These are phyloP conservation scores for Lasioglossum baleicum DNA, from an alignment of 1,140 invertebrate species.

Conservation along the genomic window DNA sequence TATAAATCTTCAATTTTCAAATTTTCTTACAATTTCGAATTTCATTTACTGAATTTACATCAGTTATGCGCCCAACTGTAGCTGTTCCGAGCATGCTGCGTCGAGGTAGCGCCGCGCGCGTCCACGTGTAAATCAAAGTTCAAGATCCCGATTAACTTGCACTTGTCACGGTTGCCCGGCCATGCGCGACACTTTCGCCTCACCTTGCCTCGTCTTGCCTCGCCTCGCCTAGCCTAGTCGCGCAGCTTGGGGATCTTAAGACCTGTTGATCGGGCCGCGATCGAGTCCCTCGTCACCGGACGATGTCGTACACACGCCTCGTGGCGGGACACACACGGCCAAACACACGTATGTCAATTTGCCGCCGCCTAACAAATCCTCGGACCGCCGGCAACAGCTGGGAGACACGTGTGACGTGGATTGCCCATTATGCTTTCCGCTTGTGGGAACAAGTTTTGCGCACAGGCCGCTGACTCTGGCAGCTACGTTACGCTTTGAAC, in stretches of 20 bases:
- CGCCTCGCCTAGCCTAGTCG: constrained; percentile 22
- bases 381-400: background rate
- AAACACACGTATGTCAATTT: constrained; percentile 54
- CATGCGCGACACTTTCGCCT: constrained; percentile 53
- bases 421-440: constrained; percentile 14
- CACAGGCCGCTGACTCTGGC: background rate
- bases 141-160: constrained; percentile 57
- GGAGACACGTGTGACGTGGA: constrained; percentile 22
- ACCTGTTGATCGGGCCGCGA: constrained; percentile 60
- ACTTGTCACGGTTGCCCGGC: constrained; percentile 51
- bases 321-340: constrained; percentile 19
- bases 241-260: constrained; percentile 54
- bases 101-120: no score
- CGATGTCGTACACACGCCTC: constrained; percentile 50
- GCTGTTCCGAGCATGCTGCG: no score
- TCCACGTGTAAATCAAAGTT: constrained; percentile 54
- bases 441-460: background rate
- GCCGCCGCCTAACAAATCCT: constrained; percentile 37
- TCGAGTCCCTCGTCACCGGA: constrained; percentile 53
- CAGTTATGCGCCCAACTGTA: no score
- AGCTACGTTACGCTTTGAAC: background rate
- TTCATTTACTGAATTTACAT: no score
- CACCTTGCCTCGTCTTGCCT: constrained; percentile 3
- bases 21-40: no score
- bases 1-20: no score